Base-by-base conservation (phyloP, 2,888 invertebrate species). In the Nymphalis polychloros region DNA sequence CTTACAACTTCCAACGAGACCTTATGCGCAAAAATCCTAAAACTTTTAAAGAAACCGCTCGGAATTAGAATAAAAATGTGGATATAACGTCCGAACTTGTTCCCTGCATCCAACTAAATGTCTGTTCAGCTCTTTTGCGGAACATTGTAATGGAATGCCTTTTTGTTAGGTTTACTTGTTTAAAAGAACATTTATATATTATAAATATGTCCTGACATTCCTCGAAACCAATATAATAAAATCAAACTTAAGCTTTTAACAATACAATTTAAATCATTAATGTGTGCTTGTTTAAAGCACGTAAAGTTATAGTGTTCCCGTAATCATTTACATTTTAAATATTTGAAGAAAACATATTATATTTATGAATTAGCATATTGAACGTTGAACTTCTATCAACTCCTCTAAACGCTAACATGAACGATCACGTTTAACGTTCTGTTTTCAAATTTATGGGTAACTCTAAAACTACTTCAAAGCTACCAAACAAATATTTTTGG, bases 31-130 rank as follows among this genome's bases (percentile, higher is more conserved):
- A 31, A 27, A 55, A 31, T 31, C 53, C 53, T 55, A 55, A 55
- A 31, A 55, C 53, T 55, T 41, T 55, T 55, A 55, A 55, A 16
- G 19, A 23, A 52, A 52, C 16, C 52, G 52, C 16, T 16, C 23
- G 4, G 53, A 55, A 55, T 55, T 55, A 55, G 53, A 55, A 55
- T 55, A 55, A 55, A 55, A 55, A 55, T 55, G 53, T 31, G 53
- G 53, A 55, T 16, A 55, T 55, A 31, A 55, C n/a, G 53, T 31
- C 17, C 31, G 17, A 55, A 55, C 50, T 50, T 50, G 53, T 55
- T 55, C 27, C 27, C 23, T 52, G 52, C 52, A 52, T n/a, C 16
- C 31, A 27, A 17, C 53, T 27, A 55, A 55, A 55, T 17, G 53
- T 31, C 27, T 27, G n/a, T 16, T 55, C 20, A 16, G 52, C 52